Conservation (phyloP, 1,140 invertebrate species). For the Drosophila bocqueti region DNA sequence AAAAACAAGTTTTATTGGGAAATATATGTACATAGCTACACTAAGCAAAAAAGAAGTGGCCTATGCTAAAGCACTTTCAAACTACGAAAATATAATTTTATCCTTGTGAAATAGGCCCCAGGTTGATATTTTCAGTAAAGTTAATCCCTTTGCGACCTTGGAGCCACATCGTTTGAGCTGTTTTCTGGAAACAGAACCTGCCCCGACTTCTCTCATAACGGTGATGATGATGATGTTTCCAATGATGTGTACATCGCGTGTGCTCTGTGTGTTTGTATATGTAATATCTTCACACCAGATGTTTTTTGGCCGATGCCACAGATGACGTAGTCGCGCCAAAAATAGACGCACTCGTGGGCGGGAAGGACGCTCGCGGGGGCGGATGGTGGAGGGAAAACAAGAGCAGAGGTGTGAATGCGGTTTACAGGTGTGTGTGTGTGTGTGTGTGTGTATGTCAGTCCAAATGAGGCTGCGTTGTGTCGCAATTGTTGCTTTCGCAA, state of each 20-base stretch:
- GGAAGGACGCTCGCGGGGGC: constrained; percentile 20
- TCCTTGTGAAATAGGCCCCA: background rate
- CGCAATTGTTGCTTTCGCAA: constrained; percentile 24
- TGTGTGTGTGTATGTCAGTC: constrained; percentile 13
- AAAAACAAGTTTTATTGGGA: background rate
- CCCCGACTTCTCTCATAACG: constrained; percentile 10
- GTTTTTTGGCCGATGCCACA: constrained; percentile 49
- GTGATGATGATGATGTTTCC: constrained; percentile 29
- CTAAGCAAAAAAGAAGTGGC: background rate
- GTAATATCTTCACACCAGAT: constrained; percentile 61
- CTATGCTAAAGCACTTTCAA: too few species aligned
- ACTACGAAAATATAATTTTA: background rate
- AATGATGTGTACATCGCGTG: constrained; percentile 6
- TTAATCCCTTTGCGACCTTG: constrained; percentile 8
- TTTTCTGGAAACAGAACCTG: constrained; percentile 7
- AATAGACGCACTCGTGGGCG: constrained; percentile 42
- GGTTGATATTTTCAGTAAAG: too few species aligned
- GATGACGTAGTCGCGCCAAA: constrained; percentile 73
- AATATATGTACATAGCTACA: background rate
- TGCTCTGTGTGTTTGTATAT: constrained; percentile 7
- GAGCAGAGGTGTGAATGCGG: constrained; percentile 16
- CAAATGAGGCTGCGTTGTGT: constrained; percentile 28
- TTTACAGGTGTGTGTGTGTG: constrained; percentile 41
- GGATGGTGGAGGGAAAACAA: constrained; percentile 24
- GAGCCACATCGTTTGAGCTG: background rate